Percentiles rank a stretch among this genome's conserved stretches.
phyloP scores from a whole-genome alignment of 2,888 invertebrate genomes.

The Eupithecia vulgata region DNA sequence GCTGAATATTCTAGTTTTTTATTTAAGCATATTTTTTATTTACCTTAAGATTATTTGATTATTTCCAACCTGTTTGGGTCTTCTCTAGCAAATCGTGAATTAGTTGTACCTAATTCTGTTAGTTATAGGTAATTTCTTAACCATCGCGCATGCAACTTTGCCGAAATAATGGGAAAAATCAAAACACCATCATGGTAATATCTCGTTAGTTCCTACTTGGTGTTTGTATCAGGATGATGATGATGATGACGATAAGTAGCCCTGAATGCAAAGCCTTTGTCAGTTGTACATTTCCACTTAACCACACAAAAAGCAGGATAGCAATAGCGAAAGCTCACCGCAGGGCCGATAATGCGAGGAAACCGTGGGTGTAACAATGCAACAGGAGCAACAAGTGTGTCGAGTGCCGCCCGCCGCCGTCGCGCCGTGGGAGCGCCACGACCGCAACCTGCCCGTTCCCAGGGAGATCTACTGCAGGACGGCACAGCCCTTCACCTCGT shows the following conservation, averaged over 20 bases:
- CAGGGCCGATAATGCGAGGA: slow-evolving; percentile 4
- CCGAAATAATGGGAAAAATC: background rate
- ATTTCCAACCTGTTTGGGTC: no score
- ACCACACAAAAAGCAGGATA: slow-evolving; percentile 19
- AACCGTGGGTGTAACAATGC: slow-evolving; percentile 24
- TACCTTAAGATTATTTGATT: no score
- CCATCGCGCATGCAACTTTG: background rate
- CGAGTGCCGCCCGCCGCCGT: slow-evolving; percentile 14
- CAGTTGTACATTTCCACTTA: background rate
- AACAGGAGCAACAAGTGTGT: slow-evolving; percentile 20
- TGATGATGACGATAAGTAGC: background rate
- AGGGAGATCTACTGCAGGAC: background rate
- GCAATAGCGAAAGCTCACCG: slow-evolving; percentile 18
- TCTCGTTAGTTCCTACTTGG: background rate
- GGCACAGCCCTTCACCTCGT: background rate
- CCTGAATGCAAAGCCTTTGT: background rate
- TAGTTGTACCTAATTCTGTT: background rate
- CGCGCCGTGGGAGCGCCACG: background rate
- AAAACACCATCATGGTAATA: background rate
- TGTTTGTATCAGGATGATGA: background rate
- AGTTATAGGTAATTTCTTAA: background rate
- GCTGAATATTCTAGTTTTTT: no score
- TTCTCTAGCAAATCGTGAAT: no score
- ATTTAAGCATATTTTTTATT: no score
- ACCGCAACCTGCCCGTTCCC: slow-evolving; percentile 11